Evolutionary conservation across 2,888 invertebrate genomes (phyloP), one percentile per base, ranked within the genome.

Genomic region (Lepidocyrtinus sp.): DNA sequence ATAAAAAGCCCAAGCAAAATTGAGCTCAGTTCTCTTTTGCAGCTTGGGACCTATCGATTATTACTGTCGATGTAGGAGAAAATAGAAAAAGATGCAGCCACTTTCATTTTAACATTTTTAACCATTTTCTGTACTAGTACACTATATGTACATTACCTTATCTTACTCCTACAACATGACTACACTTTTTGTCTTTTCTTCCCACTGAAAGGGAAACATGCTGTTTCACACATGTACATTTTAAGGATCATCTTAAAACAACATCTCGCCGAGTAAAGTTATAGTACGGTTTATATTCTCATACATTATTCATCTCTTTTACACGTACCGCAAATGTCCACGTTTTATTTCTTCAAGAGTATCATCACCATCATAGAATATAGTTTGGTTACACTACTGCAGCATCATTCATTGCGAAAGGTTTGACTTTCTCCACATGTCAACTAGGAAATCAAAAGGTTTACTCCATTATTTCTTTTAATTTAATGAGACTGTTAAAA

Each of bases 31-130:
- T n/a, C 36, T 36, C 36, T 5, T 36, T 36, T 36, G 36, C 19
- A 68, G 67, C 67, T 55, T 69, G 76, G 76, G 70, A 76, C 76
- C 64, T 64, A 70, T 70, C 64, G 70, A 76, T 76, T 75, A 75
- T 63, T 69, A 75, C 50, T 12, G 25, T 68, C 17, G 65, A 19
- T 21, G 50, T 21, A 68, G n/a, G n/a, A 68, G 24, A 24, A 65
- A 74, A 59, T 9, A 59, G 36, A 7, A 45, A 50, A 62, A 69
- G 75, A 75, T 62, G 22, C 75, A 26, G 26, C 68, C 22, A 65
- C 63, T 50, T 45, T 9, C 7, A 25, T 36, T 36, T 36, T 12
- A 36, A 36, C 36, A 7, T 7, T 36, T 36, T n/a, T 12, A 36
- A 36, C 36, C 12, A 36, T 36, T 36, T n/a, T 12, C 36, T 12